Evolutionary conservation across 2,113 vertebrate species (phyloP), one percentile per base, ranked within the genome.

Genomic region (Uria aalge): DNA sequence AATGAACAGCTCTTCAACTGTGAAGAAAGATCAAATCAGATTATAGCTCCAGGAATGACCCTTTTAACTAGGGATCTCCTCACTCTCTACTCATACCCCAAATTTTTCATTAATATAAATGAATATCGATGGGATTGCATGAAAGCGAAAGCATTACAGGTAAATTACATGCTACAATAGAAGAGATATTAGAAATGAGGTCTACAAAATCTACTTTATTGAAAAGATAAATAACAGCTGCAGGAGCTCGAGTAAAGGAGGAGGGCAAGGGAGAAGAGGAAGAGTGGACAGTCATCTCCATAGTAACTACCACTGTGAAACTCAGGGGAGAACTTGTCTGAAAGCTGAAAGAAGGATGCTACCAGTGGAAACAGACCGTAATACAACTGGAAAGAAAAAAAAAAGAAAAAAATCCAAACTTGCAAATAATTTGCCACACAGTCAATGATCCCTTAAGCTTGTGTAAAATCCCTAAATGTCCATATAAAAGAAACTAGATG

Each of bases 221-320:
- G 73, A 68, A 95, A 92, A 93, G 72, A 73, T 68, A 95, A 94
- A 56, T 53, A 92, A 88, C 34, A 94, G 85, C 81, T 95, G 83
- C 24, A 91, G 74, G 43, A 97, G 53, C 77, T 78, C 52, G 72
- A 92, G 77, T 17, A 84, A 77, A 92, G 50, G 52, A 93, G 23
- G 32, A 94, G 29, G 18, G 62, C 50, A 93, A 85, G 57, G 62
- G 69, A 92, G 68, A 92, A 96, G 73, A 78, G 36, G 32, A 85
- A 92, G 43, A 62, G 82, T 91, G 90, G 84, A 88, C 83, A 60
- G 84, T 24, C 43, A 95, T 98, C 86, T 97, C 97, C 95, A 60
- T 95, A 97, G 96, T 96, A 98, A 98, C 96, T 90, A 92, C 69
- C 72, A 93, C 64, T 73, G 79, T 74, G 91, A 82, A 97, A 90